Percentiles rank a stretch among this genome's conserved stretches.
phyloP scores from a whole-genome alignment of 1,140 invertebrate species.

The Aphis craccivora region DNA sequence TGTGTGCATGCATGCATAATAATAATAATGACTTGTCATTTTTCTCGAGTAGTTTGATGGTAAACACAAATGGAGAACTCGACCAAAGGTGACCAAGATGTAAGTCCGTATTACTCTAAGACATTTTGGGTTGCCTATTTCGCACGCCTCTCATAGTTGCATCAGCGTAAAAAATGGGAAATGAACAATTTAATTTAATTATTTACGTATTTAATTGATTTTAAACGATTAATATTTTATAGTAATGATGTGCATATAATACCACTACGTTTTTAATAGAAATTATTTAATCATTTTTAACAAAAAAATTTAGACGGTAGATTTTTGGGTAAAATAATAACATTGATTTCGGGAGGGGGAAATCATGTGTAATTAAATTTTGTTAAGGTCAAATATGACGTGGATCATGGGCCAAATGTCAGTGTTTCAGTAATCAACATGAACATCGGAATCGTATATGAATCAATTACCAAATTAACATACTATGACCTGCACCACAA shows the following conservation, averaged over 20 bases:
- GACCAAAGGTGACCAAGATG: neutral
- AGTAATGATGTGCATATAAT: neutral
- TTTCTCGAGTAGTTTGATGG: neutral
- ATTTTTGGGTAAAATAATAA: neutral
- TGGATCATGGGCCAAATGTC: neutral
- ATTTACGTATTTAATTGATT: neutral
- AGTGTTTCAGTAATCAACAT: neutral
- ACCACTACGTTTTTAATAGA: neutral
- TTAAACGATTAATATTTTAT: neutral
- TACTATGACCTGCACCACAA: neutral
- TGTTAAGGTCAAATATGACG: neutral
- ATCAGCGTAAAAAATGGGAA: neutral
- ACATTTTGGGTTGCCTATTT: neutral
- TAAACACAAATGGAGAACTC: neutral
- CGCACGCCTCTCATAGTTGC: neutral
- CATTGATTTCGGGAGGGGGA: neutral
- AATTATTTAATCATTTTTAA: neutral
- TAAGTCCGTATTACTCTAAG: neutral
- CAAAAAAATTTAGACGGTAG: neutral
- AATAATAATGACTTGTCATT: neutral
- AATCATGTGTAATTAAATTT: neutral
- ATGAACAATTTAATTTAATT: neutral
- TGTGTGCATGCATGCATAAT: neutral
- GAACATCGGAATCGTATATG: neutral
- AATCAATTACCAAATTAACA: neutral